A percentile compares a stretch with the other conserved stretches of the same genome.
These are phyloP conservation scores for Urocolius indicus DNA, from an alignment of 2,113 vertebrate species.

Conservation along the genomic window DNA sequence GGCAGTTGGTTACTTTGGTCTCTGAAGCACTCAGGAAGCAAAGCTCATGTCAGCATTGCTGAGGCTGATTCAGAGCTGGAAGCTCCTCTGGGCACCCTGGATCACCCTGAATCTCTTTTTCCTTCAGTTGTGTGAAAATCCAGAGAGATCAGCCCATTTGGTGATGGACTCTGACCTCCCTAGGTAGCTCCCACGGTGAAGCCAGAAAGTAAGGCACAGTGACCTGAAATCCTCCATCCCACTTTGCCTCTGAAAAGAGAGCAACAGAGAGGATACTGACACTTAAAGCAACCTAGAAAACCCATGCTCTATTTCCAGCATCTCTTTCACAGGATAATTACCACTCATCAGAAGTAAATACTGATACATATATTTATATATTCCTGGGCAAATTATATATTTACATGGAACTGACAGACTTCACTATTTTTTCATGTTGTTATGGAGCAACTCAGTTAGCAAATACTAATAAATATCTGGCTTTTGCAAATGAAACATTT, in stretches of 20 bases:
- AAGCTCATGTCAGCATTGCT: background rate
- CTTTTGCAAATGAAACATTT: background rate
- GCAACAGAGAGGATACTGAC: background rate
- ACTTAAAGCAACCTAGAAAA: slow-evolving; percentile 38
- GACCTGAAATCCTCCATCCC: background rate
- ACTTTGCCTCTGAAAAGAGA: background rate
- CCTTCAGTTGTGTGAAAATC: background rate
- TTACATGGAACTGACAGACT: slow-evolving; percentile 56
- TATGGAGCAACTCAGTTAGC: background rate
- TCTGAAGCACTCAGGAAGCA: background rate
- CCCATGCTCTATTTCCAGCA: slow-evolving; percentile 30
- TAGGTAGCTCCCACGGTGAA: background rate
- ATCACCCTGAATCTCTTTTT: background rate
- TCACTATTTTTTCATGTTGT: slow-evolving; percentile 39
- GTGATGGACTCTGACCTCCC: background rate
- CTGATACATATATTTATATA: background rate
- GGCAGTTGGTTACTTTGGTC: background rate
- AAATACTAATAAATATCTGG: slow-evolving; percentile 48
- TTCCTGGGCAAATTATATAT: slow-evolving; percentile 68
- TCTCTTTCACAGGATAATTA: slow-evolving; percentile 49
- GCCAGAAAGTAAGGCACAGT: background rate
- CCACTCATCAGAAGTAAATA: slow-evolving; percentile 72
- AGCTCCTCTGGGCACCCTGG: background rate
- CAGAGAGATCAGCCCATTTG: background rate
- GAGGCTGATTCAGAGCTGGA: background rate